These are phyloP conservation scores for Indri indri DNA, from an alignment of 2,113 vertebrate species.

Conservation along the genomic window DNA sequence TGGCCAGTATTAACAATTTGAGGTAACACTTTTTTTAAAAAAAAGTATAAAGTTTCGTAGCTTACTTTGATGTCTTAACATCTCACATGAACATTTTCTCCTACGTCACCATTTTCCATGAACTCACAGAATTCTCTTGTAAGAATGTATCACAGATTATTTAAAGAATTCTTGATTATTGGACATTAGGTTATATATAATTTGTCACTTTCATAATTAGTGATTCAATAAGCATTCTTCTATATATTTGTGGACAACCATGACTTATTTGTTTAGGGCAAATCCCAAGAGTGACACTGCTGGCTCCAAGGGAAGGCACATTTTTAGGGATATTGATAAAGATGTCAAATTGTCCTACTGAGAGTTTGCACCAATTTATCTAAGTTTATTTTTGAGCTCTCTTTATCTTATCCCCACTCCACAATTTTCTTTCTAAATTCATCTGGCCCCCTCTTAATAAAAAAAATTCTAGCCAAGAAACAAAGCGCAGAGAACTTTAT, in stretches of 20 bases:
- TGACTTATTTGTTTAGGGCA: background rate
- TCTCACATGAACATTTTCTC: background rate
- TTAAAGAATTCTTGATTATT: background rate
- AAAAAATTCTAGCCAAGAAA: constrained; percentile 29
- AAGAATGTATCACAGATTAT: background rate
- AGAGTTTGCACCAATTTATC: background rate
- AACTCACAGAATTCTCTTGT: background rate
- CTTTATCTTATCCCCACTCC: background rate
- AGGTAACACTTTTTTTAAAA: background rate
- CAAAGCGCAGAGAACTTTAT: background rate
- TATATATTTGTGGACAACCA: background rate
- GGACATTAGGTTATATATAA: background rate
- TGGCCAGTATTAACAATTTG: background rate
- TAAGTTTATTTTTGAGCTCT: constrained; percentile 1
- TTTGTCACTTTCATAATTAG: background rate
- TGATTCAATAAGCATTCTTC: background rate
- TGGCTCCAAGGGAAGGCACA: background rate
- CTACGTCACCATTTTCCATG: background rate
- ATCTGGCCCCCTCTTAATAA: background rate
- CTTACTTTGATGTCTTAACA: background rate
- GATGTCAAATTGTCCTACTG: background rate
- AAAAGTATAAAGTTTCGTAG: background rate
- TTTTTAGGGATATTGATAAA: background rate
- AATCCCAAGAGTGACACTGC: background rate
- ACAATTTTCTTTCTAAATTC: background rate